A percentile compares a stretch with the other conserved stretches of the same genome.
Conservation (phyloP, 2,113 vertebrate genomes). For the Mohoua ochrocephala region DNA sequence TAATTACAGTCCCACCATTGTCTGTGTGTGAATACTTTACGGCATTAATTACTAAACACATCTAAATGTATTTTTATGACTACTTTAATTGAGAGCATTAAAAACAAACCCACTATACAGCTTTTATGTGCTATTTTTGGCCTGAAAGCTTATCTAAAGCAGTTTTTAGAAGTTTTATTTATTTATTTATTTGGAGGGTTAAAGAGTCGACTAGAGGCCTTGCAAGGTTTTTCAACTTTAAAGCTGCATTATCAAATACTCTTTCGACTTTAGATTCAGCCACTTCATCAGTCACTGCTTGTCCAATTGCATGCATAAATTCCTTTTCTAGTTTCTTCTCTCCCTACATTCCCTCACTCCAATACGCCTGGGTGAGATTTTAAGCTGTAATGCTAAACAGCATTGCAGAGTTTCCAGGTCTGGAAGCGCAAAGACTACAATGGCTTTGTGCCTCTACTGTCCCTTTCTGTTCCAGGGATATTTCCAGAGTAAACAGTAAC, state of each 20-base stretch:
- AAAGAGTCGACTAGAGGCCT: background rate
- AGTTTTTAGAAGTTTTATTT: background rate
- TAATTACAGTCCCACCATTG: constrained; percentile 24
- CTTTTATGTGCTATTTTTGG: background rate
- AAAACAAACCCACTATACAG: background rate
- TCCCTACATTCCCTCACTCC: background rate
- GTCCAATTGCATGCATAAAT: background rate
- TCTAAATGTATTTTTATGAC: constrained; percentile 24
- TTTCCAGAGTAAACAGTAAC: background rate
- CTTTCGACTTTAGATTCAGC: background rate
- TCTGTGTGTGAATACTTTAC: constrained; percentile 24
- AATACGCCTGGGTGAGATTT: background rate
- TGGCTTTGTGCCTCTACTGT: background rate
- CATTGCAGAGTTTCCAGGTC: background rate
- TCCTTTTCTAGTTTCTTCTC: background rate
- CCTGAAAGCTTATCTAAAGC: background rate
- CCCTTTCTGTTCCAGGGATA: background rate
- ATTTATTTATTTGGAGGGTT: background rate
- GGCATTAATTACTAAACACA: constrained; percentile 40
- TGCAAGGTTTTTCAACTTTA: background rate
- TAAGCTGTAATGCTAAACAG: background rate
- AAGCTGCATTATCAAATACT: background rate
- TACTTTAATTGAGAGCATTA: background rate
- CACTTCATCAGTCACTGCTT: background rate
- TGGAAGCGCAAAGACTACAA: background rate